A percentile compares a stretch with the other conserved stretches of the same genome.
phyloP scores from a whole-genome alignment of 2,888 invertebrate species.

The Trichopoda pennipes region DNA sequence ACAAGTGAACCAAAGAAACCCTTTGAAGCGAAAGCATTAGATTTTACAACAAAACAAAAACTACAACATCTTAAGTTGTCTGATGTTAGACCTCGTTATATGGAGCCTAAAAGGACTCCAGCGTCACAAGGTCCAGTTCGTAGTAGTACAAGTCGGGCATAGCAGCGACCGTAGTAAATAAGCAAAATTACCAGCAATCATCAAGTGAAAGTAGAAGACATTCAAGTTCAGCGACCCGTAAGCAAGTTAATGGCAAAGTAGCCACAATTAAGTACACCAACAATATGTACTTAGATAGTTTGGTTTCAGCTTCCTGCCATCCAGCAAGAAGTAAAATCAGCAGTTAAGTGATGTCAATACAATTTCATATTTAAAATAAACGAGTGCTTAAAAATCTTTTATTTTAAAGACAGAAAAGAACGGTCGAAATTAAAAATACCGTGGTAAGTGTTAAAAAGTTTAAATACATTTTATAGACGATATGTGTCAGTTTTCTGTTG shows the following conservation, averaged over 20 bases:
- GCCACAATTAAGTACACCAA: conserved; percentile 77
- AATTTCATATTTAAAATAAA: too few species aligned
- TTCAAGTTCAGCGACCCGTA: conserved; percentile 76
- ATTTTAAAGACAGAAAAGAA: too few species aligned
- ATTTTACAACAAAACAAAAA: conserved; percentile 62
- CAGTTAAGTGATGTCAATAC: too few species aligned
- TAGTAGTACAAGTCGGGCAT: conserved; percentile 79
- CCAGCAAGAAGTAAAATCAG: conserved; percentile 69
- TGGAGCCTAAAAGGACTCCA: conserved; percentile 82
- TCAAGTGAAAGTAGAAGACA: conserved; percentile 80
- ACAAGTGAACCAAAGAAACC: conserved; percentile 55
- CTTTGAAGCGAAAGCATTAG: conserved; percentile 48
- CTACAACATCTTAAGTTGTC: conserved; percentile 70
- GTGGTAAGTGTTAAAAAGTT: too few species aligned
- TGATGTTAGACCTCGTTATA: conserved; percentile 83
- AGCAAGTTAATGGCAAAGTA: conserved; percentile 69
- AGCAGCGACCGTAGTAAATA: conserved; percentile 74
- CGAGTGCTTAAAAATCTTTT: too few species aligned
- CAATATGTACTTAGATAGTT: conserved; percentile 80
- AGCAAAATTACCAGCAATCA: conserved; percentile 78
- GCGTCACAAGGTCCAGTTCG: conserved; percentile 74
- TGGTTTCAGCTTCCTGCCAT: conserved; percentile 77
- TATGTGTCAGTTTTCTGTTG: too few species aligned
- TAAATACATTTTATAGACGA: too few species aligned
- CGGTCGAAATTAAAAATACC: too few species aligned